Evolutionary conservation across 2,888 invertebrate genomes (phyloP).

Genomic region (Cantharis rustica): DNA sequence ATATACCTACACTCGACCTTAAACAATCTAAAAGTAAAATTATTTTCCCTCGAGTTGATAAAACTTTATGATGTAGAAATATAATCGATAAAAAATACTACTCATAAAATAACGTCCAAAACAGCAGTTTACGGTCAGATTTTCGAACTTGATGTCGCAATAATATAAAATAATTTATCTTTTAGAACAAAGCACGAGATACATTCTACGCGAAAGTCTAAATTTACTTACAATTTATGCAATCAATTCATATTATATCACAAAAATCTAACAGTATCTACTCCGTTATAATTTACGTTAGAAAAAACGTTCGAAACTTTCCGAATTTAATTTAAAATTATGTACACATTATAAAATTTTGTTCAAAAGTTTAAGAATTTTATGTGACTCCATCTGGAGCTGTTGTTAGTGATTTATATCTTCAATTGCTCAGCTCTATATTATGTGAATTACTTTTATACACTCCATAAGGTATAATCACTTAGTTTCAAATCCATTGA

Average conservation of each 20-base stretch:
- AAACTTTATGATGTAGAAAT: background rate
- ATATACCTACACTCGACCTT: background rate
- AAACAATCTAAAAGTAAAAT: background rate
- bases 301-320: background rate
- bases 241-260: background rate
- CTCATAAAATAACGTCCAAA: background rate
- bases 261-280: background rate
- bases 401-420: background rate
- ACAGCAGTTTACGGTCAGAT: constrained; percentile 3
- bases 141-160: background rate
- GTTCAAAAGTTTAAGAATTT: background rate
- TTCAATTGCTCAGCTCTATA: background rate
- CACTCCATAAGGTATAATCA: background rate
- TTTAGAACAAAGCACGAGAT: background rate
- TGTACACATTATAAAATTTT: background rate
- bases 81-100: background rate
- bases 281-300: background rate
- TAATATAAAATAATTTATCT: constrained; percentile 1
- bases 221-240: background rate
- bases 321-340: background rate
- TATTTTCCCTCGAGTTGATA: background rate
- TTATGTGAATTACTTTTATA: background rate
- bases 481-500: background rate
- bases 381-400: background rate
- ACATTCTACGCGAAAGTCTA: background rate